Conservation (phyloP, 2,888 invertebrate genomes). For the Dasypogon diadema region DNA sequence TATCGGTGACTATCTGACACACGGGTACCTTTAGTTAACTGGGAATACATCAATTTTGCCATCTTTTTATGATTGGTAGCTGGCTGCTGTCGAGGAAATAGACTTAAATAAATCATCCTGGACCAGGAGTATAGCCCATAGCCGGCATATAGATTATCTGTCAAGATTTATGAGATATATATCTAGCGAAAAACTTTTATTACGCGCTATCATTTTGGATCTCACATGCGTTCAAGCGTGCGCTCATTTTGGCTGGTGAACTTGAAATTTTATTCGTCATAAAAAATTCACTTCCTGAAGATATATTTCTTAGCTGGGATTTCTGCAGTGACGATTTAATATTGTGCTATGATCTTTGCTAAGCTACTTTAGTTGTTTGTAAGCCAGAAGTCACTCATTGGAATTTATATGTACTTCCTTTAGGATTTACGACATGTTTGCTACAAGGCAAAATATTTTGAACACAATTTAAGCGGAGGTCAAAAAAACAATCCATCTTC, state of each 20-base stretch:
- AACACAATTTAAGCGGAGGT: no score
- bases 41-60: slow-evolving; percentile 27
- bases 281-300: neutral
- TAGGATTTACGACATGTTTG: no score
- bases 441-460: no score
- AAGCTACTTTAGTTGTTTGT: neutral
- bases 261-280: slow-evolving; percentile 3
- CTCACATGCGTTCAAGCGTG: slow-evolving; percentile 12
- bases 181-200: slow-evolving; percentile 35
- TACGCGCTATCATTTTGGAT: slow-evolving; percentile 35
- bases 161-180: slow-evolving; percentile 46
- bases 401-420: no score
- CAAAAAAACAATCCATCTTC: no score
- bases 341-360: neutral
- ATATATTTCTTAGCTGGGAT: neutral
- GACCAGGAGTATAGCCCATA: slow-evolving; percentile 15
- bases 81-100: slow-evolving; percentile 38
- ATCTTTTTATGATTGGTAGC: slow-evolving; percentile 10
- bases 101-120: slow-evolving; percentile 33
- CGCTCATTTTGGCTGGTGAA: slow-evolving; percentile 9
- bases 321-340: neutral
- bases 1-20: slow-evolving; percentile 1
- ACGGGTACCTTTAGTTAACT: neutral
- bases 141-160: slow-evolving; percentile 22
- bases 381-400: neutral